Percentiles rank a stretch among this genome's conserved stretches.
Conservation (phyloP, 2,797 vertebrate genomes). For the Hemibagrus guttatus region DNA sequence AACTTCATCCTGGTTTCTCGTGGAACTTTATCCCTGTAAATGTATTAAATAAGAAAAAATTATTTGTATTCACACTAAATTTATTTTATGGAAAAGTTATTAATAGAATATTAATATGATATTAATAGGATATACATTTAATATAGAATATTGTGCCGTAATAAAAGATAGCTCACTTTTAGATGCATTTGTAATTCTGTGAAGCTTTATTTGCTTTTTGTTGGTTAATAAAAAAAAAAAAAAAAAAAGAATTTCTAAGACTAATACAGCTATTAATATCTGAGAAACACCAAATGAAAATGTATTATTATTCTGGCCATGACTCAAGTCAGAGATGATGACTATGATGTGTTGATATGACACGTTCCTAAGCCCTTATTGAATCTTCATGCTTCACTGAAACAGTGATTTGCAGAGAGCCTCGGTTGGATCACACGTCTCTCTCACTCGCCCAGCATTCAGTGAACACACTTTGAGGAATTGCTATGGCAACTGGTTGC, state of each 20-base stretch:
- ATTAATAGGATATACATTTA: no score
- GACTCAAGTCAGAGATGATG: conserved; percentile 41
- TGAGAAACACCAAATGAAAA: conserved; percentile 29
- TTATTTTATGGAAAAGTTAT: background rate
- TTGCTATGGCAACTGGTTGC: conserved; percentile 84
- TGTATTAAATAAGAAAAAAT: background rate
- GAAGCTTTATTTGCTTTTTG: background rate
- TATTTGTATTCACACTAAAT: background rate
- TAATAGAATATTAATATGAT: background rate
- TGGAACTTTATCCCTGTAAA: background rate
- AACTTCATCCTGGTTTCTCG: background rate
- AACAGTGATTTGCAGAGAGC: conserved; percentile 55
- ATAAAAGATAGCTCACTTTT: background rate
- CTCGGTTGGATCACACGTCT: conserved; percentile 57
- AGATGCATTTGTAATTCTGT: background rate
- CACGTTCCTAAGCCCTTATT: conserved; percentile 54
- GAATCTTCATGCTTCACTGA: conserved; percentile 55
- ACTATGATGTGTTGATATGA: conserved; percentile 52
- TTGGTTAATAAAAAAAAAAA: background rate
- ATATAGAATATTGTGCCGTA: background rate
- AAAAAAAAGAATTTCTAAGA: background rate
- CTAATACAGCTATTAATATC: background rate
- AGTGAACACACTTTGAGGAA: conserved; percentile 70
- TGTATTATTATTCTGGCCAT: conserved; percentile 30
- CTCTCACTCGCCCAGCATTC: conserved; percentile 58